Evolutionary conservation across 1,140 invertebrate genomes (phyloP).

Genomic region (Phymorhynchus buccinoides): DNA sequence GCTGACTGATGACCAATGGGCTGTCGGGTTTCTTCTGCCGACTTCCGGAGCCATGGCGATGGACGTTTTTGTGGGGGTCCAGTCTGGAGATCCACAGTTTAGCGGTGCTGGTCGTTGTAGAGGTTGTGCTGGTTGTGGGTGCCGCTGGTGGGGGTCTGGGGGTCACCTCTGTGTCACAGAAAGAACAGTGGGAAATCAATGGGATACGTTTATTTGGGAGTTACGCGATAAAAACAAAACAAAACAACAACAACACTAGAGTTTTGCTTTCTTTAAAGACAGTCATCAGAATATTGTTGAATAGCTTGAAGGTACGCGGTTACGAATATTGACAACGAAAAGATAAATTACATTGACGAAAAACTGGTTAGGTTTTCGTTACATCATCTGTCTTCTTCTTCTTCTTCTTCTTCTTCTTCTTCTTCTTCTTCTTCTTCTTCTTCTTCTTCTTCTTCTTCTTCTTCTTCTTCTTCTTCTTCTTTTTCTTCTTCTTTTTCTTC

Average conservation of each 20-base stretch:
- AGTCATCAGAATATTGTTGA: too few species aligned
- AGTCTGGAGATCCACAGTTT: not conserved
- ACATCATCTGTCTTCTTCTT: too few species aligned
- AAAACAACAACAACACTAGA: too few species aligned
- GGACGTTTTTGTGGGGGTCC: not conserved
- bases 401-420: not conserved
- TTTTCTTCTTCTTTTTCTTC: not conserved
- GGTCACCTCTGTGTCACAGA: not conserved
- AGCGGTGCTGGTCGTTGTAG: not conserved
- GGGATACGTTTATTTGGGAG: too few species aligned
- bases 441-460: not conserved
- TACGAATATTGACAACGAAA: too few species aligned
- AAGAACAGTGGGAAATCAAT: too few species aligned
- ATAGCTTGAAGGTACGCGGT: too few species aligned
- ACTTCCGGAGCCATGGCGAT: not conserved
- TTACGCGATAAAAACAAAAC: too few species aligned
- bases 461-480: not conserved
- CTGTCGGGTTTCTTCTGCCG: not conserved
- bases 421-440: not conserved
- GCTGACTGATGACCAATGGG: not conserved
- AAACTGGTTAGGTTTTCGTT: too few species aligned
- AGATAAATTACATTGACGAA: too few species aligned
- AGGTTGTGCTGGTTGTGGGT: not conserved
- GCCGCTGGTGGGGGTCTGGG: not conserved
- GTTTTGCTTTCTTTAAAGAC: too few species aligned